Base-by-base conservation (phyloP, 2,888 invertebrate genomes). In the Nowickia ferox region DNA sequence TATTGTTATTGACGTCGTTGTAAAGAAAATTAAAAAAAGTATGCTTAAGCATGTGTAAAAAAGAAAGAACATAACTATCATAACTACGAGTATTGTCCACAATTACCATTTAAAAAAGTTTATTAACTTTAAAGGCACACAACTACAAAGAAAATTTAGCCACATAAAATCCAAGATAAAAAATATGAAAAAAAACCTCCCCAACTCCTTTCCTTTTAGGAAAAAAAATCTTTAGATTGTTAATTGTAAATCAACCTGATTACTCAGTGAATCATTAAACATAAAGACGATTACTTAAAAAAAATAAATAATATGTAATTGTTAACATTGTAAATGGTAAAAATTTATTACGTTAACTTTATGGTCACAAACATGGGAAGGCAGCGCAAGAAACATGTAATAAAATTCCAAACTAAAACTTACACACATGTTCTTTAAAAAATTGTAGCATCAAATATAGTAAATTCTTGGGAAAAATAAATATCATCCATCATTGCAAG, bases 191-290 rank as follows among this genome's bases (percentile, higher is more conserved):
- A 44, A 22, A 46, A 40, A 51, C 0, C 40, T 17, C 4, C 40
- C 10, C 30, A 69, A 55, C 40, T 75, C 42, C 42, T 61, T 63
- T 75, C 42, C 42, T 61, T 63, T 40, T 65, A 46, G 38, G 38
- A 40, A 53, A 66, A 22, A 44, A 66, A 66, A 30, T 66, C 38
- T 46, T 53, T 17, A 42, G 22, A 71, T 69, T 51, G 71, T 75
- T 76, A 79, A 86, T 86, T 79, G 75, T 72, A 79, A 86, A 86
- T 75, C 83, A 86, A 72, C 66, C 86, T 76, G 86, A 83, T 83
- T 86, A 86, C 79, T 61, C 79, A 86, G 76, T 86, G 82, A 83
- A 76, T 86, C 83, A 76, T 79, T 86, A 83, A 86, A 83, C 55
- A 86, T 83, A 71, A 83, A 86, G 82, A 71, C 68, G 85, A 82